Percentiles rank a stretch among this genome's conserved stretches.
These are phyloP conservation scores for Morpho deidamia DNA, from an alignment of 2,888 invertebrate genomes.

Conservation along the genomic window DNA sequence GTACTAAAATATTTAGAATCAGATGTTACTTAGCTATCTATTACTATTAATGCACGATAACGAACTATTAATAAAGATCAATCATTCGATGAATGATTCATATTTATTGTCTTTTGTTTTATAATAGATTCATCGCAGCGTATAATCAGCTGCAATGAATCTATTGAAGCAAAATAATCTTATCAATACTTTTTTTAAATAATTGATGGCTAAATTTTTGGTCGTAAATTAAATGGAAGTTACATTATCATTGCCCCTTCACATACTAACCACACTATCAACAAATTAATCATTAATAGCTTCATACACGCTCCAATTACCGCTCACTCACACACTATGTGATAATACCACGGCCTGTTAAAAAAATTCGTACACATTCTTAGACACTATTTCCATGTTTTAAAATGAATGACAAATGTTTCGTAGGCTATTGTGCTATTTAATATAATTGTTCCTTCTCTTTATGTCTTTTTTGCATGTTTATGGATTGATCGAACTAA, in stretches of 20 bases:
- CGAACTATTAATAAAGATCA: no score
- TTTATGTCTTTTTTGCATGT: conserved; percentile 24
- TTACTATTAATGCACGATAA: no score
- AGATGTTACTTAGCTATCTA: no score
- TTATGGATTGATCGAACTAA: conserved; percentile 13
- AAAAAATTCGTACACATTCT: conserved; percentile 8
- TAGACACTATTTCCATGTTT: conserved; percentile 19
- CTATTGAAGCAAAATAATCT: no score
- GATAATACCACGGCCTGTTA: conserved; percentile 6
- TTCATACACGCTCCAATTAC: conserved; percentile 3
- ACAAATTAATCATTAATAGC: neutral
- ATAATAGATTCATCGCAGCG: no score
- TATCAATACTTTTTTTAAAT: no score
- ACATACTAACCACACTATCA: conserved; percentile 7
- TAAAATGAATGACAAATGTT: conserved; percentile 22
- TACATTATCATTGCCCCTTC: neutral
- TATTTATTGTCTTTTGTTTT: no score
- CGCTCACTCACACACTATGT: conserved; percentile 1
- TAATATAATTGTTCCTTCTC: conserved; percentile 19
- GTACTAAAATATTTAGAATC: no score
- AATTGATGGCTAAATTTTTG: neutral
- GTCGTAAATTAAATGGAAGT: conserved; percentile 5
- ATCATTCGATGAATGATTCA: no score
- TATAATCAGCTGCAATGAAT: no score
- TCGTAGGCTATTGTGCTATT: conserved; percentile 19